phyloP scores from a whole-genome alignment of 2,113 vertebrate genomes.

The Abramis brama region DNA sequence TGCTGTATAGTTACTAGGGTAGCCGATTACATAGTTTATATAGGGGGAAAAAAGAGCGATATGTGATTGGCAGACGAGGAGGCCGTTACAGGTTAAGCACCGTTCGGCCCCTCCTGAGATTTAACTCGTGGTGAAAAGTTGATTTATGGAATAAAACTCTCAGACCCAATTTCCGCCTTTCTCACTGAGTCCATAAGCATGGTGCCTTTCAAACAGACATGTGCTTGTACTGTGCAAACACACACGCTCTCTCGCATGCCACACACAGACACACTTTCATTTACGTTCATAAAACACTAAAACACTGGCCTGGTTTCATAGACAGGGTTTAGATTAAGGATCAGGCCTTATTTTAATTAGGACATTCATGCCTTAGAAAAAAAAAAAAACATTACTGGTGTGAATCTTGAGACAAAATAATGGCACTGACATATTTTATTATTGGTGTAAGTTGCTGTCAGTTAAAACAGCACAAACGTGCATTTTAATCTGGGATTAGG shows the following conservation, averaged over 20 bases:
- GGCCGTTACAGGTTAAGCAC: slow-evolving; percentile 48
- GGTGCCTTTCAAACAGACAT: slow-evolving; percentile 24
- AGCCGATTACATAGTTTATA: slow-evolving; percentile 41
- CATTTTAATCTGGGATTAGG: no score
- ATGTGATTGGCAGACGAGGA: slow-evolving; percentile 45
- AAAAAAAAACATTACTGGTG: no score
- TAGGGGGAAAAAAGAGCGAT: slow-evolving; percentile 30
- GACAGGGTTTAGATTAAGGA: no score
- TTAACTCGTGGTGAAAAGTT: slow-evolving; percentile 63
- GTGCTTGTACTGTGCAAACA: slow-evolving; percentile 19
- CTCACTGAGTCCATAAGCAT: slow-evolving; percentile 20
- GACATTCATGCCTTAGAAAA: no score
- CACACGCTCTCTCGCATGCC: not conserved
- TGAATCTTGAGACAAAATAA: no score
- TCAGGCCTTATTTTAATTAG: no score
- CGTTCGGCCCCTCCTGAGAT: slow-evolving; percentile 48
- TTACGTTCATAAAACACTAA: not conserved
- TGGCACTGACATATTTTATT: no score
- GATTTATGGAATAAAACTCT: slow-evolving; percentile 61
- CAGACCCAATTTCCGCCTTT: slow-evolving; percentile 55
- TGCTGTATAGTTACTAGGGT: slow-evolving; percentile 21
- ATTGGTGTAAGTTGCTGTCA: no score
- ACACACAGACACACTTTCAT: slow-evolving; percentile 23
- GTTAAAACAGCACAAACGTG: no score
- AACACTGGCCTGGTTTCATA: no score